Evolutionary conservation across 2,888 invertebrate genomes (phyloP).

Genomic region (Palloptera scutellata): DNA sequence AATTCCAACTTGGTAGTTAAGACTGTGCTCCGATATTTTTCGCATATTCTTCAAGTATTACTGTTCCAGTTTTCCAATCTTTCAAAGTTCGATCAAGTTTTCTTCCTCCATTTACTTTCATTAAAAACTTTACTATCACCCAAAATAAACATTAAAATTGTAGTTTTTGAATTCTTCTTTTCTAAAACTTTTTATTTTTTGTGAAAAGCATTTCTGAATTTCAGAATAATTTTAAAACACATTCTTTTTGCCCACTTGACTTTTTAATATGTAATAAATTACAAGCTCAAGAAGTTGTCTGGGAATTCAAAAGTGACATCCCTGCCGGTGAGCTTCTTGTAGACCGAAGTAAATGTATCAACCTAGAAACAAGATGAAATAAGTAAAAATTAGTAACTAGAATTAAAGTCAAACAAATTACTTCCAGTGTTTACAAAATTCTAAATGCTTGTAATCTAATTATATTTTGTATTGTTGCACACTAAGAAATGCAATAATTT

Average conservation of each 20-base stretch:
- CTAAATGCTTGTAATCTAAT: neutral
- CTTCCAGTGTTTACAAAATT: conserved; percentile 5
- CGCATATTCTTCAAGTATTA: no score
- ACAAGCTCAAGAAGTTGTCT: conserved; percentile 86
- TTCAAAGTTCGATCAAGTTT: no score
- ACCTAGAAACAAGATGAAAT: conserved; percentile 73
- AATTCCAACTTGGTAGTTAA: no score
- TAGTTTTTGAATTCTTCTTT: conserved; percentile 38
- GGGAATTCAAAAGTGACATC: conserved; percentile 99
- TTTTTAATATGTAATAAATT: conserved; percentile 41
- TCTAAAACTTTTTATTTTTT: conserved; percentile 49
- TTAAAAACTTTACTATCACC: no score
- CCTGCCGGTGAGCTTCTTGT: conserved; percentile 98
- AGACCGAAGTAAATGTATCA: conserved; percentile 97
- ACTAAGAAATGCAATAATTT: neutral
- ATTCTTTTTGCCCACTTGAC: conserved; percentile 37
- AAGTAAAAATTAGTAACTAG: conserved; percentile 27
- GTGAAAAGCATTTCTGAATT: conserved; percentile 51
- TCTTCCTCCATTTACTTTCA: no score
- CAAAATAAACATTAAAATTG: neutral
- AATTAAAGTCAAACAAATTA: conserved; percentile 13
- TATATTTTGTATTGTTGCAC: neutral
- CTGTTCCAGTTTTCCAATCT: no score
- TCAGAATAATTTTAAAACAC: conserved; percentile 46
- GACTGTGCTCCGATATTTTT: no score